A percentile compares a stretch with the other conserved stretches of the same genome.
Conservation (phyloP, 2,888 invertebrate genomes). For the Cenopis cana region DNA sequence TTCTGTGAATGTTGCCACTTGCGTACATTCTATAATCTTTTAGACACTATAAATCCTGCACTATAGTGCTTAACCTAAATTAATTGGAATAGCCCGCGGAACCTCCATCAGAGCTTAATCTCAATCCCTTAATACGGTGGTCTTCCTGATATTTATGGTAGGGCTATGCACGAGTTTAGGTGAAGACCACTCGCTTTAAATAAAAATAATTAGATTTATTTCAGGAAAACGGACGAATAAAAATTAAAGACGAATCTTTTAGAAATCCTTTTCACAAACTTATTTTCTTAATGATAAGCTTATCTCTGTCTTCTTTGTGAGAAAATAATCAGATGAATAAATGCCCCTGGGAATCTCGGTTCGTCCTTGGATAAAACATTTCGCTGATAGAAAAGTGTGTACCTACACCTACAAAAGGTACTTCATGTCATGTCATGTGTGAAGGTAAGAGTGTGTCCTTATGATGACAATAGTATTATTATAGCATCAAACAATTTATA, state of each 20-base stretch:
- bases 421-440: no score
- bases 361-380: conserved; percentile 74
- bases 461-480: no score
- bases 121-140: conserved; percentile 79
- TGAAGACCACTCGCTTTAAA: conserved; percentile 62
- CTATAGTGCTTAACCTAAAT: conserved; percentile 39
- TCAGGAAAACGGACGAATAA: conserved; percentile 25
- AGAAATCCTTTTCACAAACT: conserved; percentile 49
- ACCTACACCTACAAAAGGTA: no score
- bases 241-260: conserved; percentile 21
- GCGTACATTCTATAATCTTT: conserved; percentile 11
- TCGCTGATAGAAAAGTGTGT: no score
- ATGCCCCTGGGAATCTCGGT: conserved; percentile 72
- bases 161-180: conserved; percentile 76
- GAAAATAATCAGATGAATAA: conserved; percentile 76
- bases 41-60: conserved; percentile 29
- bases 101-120: conserved; percentile 79
- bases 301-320: conserved; percentile 62
- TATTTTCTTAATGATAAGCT: conserved; percentile 66
- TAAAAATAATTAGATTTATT: conserved; percentile 43
- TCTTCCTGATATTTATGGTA: conserved; percentile 81
- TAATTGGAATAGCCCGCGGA: conserved; percentile 58
- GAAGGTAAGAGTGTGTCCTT: no score
- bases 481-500: no score
- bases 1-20: neutral